Percentiles rank a stretch among this genome's conserved stretches.
Conservation (phyloP, 2,888 invertebrate genomes). For the Agrochola lota region DNA sequence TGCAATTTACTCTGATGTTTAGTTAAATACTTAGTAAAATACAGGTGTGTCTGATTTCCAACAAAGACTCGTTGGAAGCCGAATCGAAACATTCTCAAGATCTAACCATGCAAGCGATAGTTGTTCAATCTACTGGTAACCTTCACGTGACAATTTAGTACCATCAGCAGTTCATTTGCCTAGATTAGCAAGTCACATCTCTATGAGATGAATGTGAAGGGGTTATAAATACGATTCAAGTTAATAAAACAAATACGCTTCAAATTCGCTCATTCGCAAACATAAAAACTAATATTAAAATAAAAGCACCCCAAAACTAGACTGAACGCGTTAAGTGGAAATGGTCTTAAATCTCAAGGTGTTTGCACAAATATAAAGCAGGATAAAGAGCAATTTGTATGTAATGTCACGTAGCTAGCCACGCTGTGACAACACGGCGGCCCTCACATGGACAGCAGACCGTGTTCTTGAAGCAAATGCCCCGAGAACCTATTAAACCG, state of each 20-base stretch:
- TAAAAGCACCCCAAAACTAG: conserved; percentile 50
- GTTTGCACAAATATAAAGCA: conserved; percentile 75
- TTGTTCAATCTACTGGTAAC: conserved; percentile 5
- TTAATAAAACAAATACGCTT: conserved; percentile 15
- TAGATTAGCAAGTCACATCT: conserved; percentile 7
- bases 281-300: conserved; percentile 7
- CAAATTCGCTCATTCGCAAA: not conserved
- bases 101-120: not conserved
- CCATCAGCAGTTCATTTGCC: conserved; percentile 6
- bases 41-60: not conserved
- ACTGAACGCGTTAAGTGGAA: conserved; percentile 63
- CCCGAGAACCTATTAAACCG: conserved; percentile 72
- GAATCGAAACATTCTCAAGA: conserved; percentile 2
- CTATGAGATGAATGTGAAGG: conserved; percentile 3
- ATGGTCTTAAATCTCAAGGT: conserved; percentile 78
- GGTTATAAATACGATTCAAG: conserved; percentile 16
- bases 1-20: conserved; percentile 7
- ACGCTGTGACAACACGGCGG: conserved; percentile 79
- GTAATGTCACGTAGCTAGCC: conserved; percentile 79
- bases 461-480: conserved; percentile 79
- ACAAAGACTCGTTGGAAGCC: not conserved
- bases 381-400: conserved; percentile 79
- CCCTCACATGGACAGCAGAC: conserved; percentile 75
- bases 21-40: conserved; percentile 5
- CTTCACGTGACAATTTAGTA: conserved; percentile 22